A percentile compares a stretch with the other conserved stretches of the same genome.
Conservation (phyloP, 2,888 invertebrate genomes). For the Apodemia mormo region DNA sequence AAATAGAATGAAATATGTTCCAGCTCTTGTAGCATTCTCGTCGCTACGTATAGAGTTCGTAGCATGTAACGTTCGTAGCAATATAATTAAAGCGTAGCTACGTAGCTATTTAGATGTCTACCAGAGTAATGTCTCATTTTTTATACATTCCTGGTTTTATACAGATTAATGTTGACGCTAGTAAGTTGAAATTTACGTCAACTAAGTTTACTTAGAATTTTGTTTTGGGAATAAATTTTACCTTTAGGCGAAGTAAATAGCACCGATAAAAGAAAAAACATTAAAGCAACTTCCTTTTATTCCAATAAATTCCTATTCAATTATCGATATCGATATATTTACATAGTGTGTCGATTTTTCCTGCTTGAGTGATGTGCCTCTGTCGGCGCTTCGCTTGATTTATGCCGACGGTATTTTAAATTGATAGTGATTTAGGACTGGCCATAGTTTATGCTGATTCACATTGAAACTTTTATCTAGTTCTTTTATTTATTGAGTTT, state of each 20-base stretch:
- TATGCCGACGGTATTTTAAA: conserved; percentile 15
- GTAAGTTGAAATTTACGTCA: neutral
- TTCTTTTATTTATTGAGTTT: conserved; percentile 10
- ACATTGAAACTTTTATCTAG: conserved; percentile 13
- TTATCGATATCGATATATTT: conserved; percentile 18
- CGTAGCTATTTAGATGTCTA: too few relatives aligned
- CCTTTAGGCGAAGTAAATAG: neutral
- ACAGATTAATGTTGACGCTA: neutral
- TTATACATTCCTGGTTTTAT: neutral
- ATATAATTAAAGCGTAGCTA: neutral
- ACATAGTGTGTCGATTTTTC: conserved; percentile 17
- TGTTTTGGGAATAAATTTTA: neutral
- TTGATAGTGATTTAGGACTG: conserved; percentile 21
- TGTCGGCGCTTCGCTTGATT: conserved; percentile 18
- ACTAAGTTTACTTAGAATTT: neutral
- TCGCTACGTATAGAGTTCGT: too few relatives aligned
- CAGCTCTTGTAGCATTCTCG: too few relatives aligned
- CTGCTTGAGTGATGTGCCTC: conserved; percentile 18
- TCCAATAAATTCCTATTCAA: conserved; percentile 15
- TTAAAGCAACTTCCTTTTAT: conserved; percentile 3
- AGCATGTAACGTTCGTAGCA: neutral
- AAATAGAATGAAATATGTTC: too few relatives aligned
- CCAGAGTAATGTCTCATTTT: too few relatives aligned
- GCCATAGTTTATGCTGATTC: conserved; percentile 33
- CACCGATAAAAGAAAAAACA: neutral